Percentiles rank a stretch among this genome's conserved stretches.
These are phyloP conservation scores for Callyntrura sp. DNA, from an alignment of 2,888 invertebrate species.

Conservation along the genomic window DNA sequence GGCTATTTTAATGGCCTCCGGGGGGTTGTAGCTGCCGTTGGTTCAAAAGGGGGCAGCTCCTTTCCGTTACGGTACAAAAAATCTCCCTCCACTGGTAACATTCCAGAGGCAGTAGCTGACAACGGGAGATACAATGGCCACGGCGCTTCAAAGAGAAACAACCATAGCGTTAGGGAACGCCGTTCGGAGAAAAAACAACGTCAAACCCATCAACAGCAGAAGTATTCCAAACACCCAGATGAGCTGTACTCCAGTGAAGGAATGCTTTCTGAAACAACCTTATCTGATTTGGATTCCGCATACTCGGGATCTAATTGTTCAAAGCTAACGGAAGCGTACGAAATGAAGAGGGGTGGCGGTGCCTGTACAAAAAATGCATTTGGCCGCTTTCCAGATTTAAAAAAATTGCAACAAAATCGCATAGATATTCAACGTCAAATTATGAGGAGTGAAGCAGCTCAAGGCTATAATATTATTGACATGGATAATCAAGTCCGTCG, in stretches of 20 bases:
- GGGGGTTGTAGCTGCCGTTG: conserved; percentile 28
- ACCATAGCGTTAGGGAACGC: conserved; percentile 64
- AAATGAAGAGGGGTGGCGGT: conserved; percentile 62
- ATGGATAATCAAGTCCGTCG: conserved; percentile 56
- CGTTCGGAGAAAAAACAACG: conserved; percentile 60
- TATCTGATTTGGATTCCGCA: conserved; percentile 52
- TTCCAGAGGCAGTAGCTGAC: conserved; percentile 59
- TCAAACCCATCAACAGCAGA: conserved; percentile 20
- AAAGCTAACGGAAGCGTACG: conserved; percentile 72
- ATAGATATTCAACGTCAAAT: conserved; percentile 67
- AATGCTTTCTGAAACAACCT: conserved; percentile 62
- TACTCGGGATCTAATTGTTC: conserved; percentile 71
- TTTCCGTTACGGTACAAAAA: conserved; percentile 47
- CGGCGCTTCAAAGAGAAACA: conserved; percentile 38
- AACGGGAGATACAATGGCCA: not conserved
- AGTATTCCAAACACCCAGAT: not conserved
- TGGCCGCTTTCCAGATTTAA: conserved; percentile 69
- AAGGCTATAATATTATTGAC: conserved; percentile 50
- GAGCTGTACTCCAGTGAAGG: conserved; percentile 67
- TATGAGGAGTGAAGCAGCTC: conserved; percentile 47
- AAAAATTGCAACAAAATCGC: conserved; percentile 64
- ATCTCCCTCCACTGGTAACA: conserved; percentile 65
- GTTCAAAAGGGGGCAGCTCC: conserved; percentile 36
- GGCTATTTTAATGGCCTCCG: conserved; percentile 62
- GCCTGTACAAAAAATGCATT: conserved; percentile 25